Base-by-base conservation (phyloP, 2,797 vertebrate genomes). In the Coracias cyanogaster region DNA sequence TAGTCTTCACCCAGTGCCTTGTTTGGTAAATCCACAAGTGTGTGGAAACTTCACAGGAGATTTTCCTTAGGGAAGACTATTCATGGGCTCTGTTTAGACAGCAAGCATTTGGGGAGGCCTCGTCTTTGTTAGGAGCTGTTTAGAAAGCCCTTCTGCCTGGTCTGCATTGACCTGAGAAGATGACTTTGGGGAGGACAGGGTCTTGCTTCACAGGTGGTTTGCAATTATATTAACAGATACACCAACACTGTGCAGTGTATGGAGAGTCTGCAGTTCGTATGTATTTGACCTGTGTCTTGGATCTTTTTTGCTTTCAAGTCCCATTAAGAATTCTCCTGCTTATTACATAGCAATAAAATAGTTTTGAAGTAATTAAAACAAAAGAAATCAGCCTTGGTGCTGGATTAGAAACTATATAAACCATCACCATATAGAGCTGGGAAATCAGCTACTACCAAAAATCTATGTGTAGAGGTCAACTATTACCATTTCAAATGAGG, bases 171-270 rank as follows among this genome's bases (percentile, higher is more conserved):
- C 4, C 2, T 31, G 14, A 11, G 28, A 5, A 2, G 3, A 33
- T 15, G 25, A 22, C 16, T 86, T 29, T 84, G 6, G 10, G 45
- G 10, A 37, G 69, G 15, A 10, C 10, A 39, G 13, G 15, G 4
- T 51, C 14, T 45, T 70, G 31, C 7, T 14, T 69, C 28, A 31
- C 0, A 1, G 0, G 1, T 52, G 7, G 10, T 54, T 86, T 82
- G 31, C 12, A 89, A 6, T 41, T 67, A 2, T 19, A 12, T 9
- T 84, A 7, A 46, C 18, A 71, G 69, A 83, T 37, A 10, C 0
- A 1, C 11, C 26, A 80, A 7, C 3, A 62, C 2, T 76, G 11
- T 62, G 31, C 8, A 58, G 20, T 31, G 6, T 51, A 49, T 11
- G 25, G 24, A 60, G 29, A 77, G 9, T 29, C 52, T 79, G 29